phyloP scores from a whole-genome alignment of 1,140 invertebrate genomes.

The Metaphire vulgaris region DNA sequence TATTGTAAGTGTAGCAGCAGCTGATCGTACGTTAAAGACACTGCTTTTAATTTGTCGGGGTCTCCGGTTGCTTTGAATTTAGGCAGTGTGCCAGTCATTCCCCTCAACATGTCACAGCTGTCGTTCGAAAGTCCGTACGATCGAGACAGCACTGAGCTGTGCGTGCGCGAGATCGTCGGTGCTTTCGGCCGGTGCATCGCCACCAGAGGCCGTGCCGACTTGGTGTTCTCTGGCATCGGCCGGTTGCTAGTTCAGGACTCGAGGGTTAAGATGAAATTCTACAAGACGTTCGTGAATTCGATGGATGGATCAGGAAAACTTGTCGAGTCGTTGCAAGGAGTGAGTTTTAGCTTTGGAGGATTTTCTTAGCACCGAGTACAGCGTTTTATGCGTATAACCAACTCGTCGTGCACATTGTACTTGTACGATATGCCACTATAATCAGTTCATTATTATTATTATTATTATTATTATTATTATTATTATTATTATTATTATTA shows the following conservation, averaged over 20 bases:
- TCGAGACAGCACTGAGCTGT: slow-evolving; percentile 48
- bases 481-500: too few relatives aligned
- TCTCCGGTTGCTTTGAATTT: slow-evolving; percentile 26
- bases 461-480: too few relatives aligned
- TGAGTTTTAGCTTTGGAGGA: slow-evolving; percentile 34
- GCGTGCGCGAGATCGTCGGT: slow-evolving; percentile 47
- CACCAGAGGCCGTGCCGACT: slow-evolving; percentile 45
- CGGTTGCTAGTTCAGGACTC: slow-evolving; percentile 44
- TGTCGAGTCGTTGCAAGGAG: slow-evolving; percentile 46
- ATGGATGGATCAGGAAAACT: slow-evolving; percentile 49
- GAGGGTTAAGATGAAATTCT: slow-evolving; percentile 52
- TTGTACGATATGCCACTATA: too few relatives aligned
- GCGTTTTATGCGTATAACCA: slow-evolving; percentile 4
- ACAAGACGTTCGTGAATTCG: slow-evolving; percentile 50
- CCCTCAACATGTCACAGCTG: slow-evolving; percentile 47
- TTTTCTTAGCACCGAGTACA: too few relatives aligned
- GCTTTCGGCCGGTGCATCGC: slow-evolving; percentile 42
- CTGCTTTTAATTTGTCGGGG: too few relatives aligned
- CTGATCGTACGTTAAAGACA: too few relatives aligned
- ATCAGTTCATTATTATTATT: too few relatives aligned
- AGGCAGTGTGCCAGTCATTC: slow-evolving; percentile 48
- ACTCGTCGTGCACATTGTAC: too few relatives aligned
- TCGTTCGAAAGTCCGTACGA: slow-evolving; percentile 48
- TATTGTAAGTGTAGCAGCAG: too few relatives aligned
- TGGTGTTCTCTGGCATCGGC: slow-evolving; percentile 48